Evolutionary conservation across 2,888 invertebrate genomes (phyloP), one percentile per base, ranked within the genome.

Genomic region (Rhagonycha fulva): DNA sequence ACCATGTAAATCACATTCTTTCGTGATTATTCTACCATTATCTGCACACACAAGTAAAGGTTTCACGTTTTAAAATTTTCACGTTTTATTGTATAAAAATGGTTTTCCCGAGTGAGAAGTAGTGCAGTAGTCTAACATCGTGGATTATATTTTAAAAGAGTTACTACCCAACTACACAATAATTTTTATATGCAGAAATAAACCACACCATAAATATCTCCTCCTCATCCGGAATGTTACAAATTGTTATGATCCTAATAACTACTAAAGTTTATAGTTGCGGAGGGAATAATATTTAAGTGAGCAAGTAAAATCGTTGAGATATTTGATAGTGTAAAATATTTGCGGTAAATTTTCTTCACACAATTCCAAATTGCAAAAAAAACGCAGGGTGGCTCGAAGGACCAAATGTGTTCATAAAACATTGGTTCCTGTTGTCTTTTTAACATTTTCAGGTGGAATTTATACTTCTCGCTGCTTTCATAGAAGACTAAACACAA

Each of bases 1-100:
- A 72, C 72, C 72, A 76, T 76, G 76, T 72, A 76, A 76, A 76
- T 76, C 76, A 76, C 72, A 66, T 28, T 60, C 70, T 72, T 66
- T 70, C 72, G 66, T 76, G 70, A 76, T 71, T 67, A 75, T 71
- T 72, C 68, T 19, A 71, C 32, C 71, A 75, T 62, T 75, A 66
- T 62, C 14, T 24, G 63, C 23, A 19, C n/a, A 14, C 19, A 47
- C n/a, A 47, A 47, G 47, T 47, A 47, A n/a, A 47, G 47, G 47
- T 47, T 47, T 26, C 26, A 26, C 26, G 26, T 26, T 26, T 26
- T 26, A 26, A 19, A 26, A 26, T 26, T 26, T 47, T 9, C 47
- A n/a, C 47, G 47, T 47, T 47, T 9, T 47, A n/a, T 47, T 47
- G 47, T 47, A 47, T 47, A 7, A 47, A 47, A 47, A 47, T 47